Evolutionary conservation across 2,113 vertebrate genomes (phyloP), one percentile per base, ranked within the genome.

Genomic region (Microtus pennsylvanicus): DNA sequence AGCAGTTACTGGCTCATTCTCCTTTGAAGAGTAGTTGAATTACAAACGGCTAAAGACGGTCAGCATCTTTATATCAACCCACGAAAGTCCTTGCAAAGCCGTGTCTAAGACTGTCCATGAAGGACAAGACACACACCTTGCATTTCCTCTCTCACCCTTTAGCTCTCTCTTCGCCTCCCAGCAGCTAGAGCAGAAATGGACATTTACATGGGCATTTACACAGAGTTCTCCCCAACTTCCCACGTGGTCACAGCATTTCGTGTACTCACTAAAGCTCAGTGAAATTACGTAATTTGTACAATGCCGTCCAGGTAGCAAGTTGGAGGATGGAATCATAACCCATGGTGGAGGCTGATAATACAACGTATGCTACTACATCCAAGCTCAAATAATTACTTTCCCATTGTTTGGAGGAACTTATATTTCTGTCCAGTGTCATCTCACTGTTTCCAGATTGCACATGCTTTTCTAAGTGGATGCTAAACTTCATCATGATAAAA

Each of bases 1-100:
- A 88, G 65, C 63, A 92, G 45, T 65, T 47, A 78, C 55, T 80
- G 91, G 69, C 2, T 91, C 63, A 75, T 91, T 95, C 91, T 96
- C 55, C 42, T 65, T 97, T 93, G 52, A 69, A 92, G 94, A 81
- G 16, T 55, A 83, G 78, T 61, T 33, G 7, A 38, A 58, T 86
- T 82, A 75, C 69, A 87, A 92, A 38, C 19, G 78, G 19, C 58
- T 55, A 67, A 87, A 61, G 13, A 76, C 17, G 52, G 42, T 75
- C 86, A 80, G 14, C 42, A 55, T 87, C 63, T 76, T 76, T 30
- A 67, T 4, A 76, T 72, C 52, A 87, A 92, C 70, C 91, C 50
- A 83, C 1, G 28, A 69, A 45, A 75, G 28, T 28, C 35, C 52
- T 72, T 96, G 77, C 55, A 91, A 13, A 30, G 28, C 50, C 21